phyloP scores from a whole-genome alignment of 2,113 vertebrate genomes.

The Rhabdornis inornatus region DNA sequence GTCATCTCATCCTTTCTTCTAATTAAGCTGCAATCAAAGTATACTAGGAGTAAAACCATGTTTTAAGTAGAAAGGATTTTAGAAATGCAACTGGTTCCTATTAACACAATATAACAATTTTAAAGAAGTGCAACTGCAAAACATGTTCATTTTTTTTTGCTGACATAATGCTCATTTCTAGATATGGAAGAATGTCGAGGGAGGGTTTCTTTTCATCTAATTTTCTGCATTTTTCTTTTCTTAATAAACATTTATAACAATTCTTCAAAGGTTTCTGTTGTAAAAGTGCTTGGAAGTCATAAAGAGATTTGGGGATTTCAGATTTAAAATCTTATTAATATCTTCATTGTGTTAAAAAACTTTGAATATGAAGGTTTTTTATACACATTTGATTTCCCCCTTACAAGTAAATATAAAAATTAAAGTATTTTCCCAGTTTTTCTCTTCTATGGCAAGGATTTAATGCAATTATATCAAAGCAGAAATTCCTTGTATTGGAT shows the following conservation, averaged over 20 bases:
- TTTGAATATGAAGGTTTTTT: not conserved
- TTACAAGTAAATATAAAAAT: not conserved
- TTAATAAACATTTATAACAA: not conserved
- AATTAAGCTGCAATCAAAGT: conserved; percentile 4
- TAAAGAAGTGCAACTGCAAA: not conserved
- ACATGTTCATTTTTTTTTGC: not conserved
- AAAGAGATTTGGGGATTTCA: not conserved
- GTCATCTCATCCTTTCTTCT: not conserved
- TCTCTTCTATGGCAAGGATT: not conserved
- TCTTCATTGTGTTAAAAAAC: not conserved
- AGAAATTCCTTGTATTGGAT: not conserved
- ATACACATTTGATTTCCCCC: not conserved
- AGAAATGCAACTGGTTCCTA: not conserved
- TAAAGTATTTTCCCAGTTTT: not conserved
- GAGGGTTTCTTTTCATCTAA: not conserved
- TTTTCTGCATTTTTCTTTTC: not conserved
- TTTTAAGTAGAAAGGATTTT: not conserved
- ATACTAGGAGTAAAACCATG: not conserved
- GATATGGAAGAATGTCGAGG: not conserved
- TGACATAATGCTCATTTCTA: not conserved
- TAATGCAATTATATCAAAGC: not conserved
- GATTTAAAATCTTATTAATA: not conserved
- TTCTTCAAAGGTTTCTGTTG: not conserved
- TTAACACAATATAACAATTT: not conserved
- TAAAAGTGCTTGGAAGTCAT: not conserved